phyloP scores from a whole-genome alignment of 2,888 invertebrate species.

The Atethmia centrago region DNA sequence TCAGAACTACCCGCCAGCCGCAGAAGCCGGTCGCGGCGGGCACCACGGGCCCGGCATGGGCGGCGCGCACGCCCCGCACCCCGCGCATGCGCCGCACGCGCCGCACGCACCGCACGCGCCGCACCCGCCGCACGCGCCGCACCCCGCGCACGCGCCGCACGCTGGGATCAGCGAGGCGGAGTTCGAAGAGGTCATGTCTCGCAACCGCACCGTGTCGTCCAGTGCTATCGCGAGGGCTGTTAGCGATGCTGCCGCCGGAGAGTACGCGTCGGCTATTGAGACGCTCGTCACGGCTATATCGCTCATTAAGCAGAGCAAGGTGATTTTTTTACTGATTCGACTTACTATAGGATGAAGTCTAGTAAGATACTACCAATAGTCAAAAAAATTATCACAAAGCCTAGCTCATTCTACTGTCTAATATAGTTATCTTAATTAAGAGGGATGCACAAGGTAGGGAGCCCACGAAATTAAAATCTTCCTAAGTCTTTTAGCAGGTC shows the following conservation, averaged over 20 bases:
- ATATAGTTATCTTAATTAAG: not conserved
- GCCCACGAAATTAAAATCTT: not conserved
- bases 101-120: conserved; percentile 67
- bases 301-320: conserved; percentile 99
- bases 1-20: conserved; percentile 76
- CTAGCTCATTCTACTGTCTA: not conserved
- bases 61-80: conserved; percentile 65
- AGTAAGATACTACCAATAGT: not conserved
- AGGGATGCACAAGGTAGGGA: not conserved
- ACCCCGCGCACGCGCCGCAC: conserved; percentile 73
- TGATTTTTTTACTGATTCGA: conserved; percentile 61
- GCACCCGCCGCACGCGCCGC: conserved; percentile 71
- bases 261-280: conserved; percentile 99
- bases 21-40: conserved; percentile 69
- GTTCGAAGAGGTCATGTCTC: conserved; percentile 98
- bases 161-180: conserved; percentile 95
- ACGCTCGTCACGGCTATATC: conserved; percentile 99
- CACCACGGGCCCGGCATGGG: conserved; percentile 64
- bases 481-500: not conserved
- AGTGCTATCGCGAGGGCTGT: conserved; percentile 99
- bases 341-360: not conserved
- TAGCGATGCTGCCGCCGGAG: conserved; percentile 98
- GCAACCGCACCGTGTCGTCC: conserved; percentile 99
- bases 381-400: not conserved
- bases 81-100: conserved; percentile 66